These are phyloP conservation scores for Zeuzera pyrina DNA, from an alignment of 2,888 invertebrate genomes.

Conservation along the genomic window DNA sequence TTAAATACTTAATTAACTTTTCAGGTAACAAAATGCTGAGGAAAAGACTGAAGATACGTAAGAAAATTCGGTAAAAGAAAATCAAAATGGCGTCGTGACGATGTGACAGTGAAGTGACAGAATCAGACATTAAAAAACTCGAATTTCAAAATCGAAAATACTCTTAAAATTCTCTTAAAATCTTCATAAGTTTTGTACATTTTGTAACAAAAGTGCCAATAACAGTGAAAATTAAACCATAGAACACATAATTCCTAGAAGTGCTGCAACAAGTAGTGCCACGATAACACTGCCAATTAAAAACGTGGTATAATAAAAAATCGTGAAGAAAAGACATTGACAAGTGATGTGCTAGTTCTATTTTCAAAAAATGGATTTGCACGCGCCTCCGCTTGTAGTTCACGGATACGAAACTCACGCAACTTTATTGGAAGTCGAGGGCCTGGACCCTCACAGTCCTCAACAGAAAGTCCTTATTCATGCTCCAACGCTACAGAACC, in stretches of 20 bases:
- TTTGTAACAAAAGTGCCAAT: slow-evolving; percentile 38
- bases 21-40: slow-evolving; percentile 53
- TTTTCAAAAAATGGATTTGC: slow-evolving; percentile 49
- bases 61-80: slow-evolving; percentile 39
- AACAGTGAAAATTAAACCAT: slow-evolving; percentile 28
- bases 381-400: slow-evolving; percentile 58
- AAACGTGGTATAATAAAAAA: too few relatives aligned
- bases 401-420: slow-evolving; percentile 66
- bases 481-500: slow-evolving; percentile 53
- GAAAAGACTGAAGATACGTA: slow-evolving; percentile 41
- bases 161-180: slow-evolving; percentile 41
- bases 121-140: slow-evolving; percentile 1
- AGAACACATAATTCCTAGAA: slow-evolving; percentile 25
- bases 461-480: slow-evolving; percentile 66
- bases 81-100: slow-evolving; percentile 17
- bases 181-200: too few relatives aligned
- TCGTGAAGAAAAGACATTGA: neutral
- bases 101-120: slow-evolving; percentile 36
- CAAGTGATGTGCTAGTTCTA: slow-evolving; percentile 23
- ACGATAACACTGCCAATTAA: neutral
- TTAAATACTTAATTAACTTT: too few relatives aligned
- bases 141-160: slow-evolving; percentile 24
- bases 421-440: slow-evolving; percentile 59
- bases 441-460: slow-evolving; percentile 61
- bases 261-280: slow-evolving; percentile 27